phyloP scores from a whole-genome alignment of 2,113 vertebrate genomes.

The Pardalotus punctatus region DNA sequence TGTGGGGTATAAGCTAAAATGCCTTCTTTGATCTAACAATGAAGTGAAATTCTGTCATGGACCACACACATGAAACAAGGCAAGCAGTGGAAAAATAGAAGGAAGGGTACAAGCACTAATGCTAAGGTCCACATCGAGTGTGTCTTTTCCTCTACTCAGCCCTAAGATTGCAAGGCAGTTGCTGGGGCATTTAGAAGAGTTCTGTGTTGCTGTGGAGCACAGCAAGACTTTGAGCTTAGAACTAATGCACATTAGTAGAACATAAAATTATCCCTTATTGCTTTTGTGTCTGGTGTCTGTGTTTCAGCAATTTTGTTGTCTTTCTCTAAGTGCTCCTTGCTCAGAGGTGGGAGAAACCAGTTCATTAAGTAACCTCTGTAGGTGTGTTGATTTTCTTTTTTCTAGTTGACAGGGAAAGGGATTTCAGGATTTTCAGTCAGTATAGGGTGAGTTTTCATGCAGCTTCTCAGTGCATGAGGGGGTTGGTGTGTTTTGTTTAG shows the following conservation, averaged over 20 bases:
- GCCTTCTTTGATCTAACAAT: constrained; percentile 46
- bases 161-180: background rate
- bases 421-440: background rate
- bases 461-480: background rate
- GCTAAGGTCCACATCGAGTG: background rate
- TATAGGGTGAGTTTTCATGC: background rate
- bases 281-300: background rate
- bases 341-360: background rate
- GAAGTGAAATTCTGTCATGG: constrained; percentile 27
- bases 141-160: background rate
- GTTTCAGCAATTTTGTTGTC: background rate
- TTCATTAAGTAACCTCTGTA: background rate
- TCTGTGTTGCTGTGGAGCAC: background rate
- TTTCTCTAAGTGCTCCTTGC: background rate
- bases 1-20: constrained; percentile 39
- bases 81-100: background rate
- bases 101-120: background rate
- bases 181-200: background rate
- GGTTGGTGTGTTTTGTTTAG: background rate
- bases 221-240: background rate
- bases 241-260: background rate
- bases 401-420: background rate
- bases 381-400: background rate
- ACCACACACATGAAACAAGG: constrained; percentile 49
- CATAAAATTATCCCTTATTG: background rate